These are phyloP conservation scores for Linnaemya tessellans DNA, from an alignment of 2,888 invertebrate genomes.

Conservation along the genomic window DNA sequence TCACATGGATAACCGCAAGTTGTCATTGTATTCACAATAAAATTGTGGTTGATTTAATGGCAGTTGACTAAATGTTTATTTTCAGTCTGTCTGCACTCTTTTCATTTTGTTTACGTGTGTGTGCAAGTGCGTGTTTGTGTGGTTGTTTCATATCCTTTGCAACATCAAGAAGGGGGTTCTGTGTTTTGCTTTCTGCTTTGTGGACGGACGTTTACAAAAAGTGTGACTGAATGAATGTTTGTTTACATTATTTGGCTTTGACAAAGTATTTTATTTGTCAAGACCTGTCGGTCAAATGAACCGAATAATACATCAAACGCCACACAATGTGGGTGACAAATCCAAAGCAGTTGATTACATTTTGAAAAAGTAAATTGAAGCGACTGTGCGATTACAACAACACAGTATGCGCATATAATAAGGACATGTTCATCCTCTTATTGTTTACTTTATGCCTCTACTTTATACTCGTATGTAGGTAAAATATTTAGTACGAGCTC, in stretches of 20 bases:
- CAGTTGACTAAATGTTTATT: slow-evolving; percentile 52
- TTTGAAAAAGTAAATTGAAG: slow-evolving; percentile 63
- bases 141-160: slow-evolving; percentile 46
- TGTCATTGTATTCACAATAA: slow-evolving; percentile 48
- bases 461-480: too few relatives aligned
- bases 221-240: slow-evolving; percentile 53
- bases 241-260: slow-evolving; percentile 73
- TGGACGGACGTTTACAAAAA: slow-evolving; percentile 43
- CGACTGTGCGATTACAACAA: slow-evolving; percentile 20
- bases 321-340: slow-evolving; percentile 83
- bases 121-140: neutral
- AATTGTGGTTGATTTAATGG: slow-evolving; percentile 57
- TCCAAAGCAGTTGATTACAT: slow-evolving; percentile 83
- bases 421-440: slow-evolving; percentile 55
- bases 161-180: slow-evolving; percentile 56
- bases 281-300: slow-evolving; percentile 84
- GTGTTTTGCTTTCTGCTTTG: slow-evolving; percentile 47
- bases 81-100: slow-evolving; percentile 29
- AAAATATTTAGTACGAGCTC: neutral
- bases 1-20: slow-evolving; percentile 42
- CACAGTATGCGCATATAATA: slow-evolving; percentile 26
- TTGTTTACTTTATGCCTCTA: slow-evolving; percentile 45
- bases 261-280: slow-evolving; percentile 80
- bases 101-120: slow-evolving; percentile 3
- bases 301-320: slow-evolving; percentile 84